These are phyloP conservation scores for Peromyscus californicus DNA, from an alignment of 2,113 vertebrate species.

Conservation along the genomic window DNA sequence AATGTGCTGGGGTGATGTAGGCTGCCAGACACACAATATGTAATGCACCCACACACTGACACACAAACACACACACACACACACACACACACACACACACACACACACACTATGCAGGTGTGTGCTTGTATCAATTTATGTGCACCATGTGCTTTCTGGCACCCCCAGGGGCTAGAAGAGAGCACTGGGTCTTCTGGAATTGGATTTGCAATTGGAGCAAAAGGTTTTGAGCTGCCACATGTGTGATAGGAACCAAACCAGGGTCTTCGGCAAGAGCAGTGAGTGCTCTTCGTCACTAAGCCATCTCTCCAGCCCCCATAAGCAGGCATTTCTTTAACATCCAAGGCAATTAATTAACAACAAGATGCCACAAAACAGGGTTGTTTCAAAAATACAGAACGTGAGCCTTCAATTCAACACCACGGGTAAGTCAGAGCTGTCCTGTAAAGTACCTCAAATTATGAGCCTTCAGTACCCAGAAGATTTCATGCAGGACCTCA, in stretches of 20 bases:
- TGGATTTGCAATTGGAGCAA: background rate
- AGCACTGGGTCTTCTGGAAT: background rate
- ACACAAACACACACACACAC: background rate
- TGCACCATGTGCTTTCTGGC: background rate
- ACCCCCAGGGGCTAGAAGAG: background rate
- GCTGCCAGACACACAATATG: background rate
- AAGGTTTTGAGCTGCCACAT: background rate
- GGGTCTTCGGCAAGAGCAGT: background rate
- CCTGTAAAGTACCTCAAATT: background rate
- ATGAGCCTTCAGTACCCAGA: background rate
- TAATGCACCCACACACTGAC: background rate
- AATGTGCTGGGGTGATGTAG: background rate
- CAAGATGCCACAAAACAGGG: background rate
- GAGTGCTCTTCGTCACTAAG: background rate
- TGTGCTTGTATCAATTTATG: background rate
- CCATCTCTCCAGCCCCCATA: background rate
- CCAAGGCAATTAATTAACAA: background rate
- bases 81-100: background rate
- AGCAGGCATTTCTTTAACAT: background rate
- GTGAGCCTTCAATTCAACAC: background rate
- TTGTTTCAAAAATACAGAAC: background rate
- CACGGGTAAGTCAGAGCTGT: background rate
- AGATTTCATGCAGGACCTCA: background rate
- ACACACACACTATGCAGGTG: no score
- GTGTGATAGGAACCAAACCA: background rate